A percentile compares a stretch with the other conserved stretches of the same genome.
Conservation (phyloP, 2,888 invertebrate species). For the Drosophila meridiana region DNA sequence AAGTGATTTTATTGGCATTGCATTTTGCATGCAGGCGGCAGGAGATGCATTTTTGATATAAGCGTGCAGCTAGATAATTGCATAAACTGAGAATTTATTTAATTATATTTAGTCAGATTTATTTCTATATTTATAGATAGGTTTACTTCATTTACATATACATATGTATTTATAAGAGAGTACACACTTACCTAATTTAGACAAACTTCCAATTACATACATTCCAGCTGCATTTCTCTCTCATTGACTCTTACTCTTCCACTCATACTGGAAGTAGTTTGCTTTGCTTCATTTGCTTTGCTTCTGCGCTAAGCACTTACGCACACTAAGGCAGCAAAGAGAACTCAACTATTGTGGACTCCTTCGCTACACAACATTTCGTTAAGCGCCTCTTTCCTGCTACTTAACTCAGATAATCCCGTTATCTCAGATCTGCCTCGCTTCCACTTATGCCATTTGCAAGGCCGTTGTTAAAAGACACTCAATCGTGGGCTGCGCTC, state of each 20-base stretch:
- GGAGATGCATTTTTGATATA: conserved; percentile 11
- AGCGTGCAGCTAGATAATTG: background rate
- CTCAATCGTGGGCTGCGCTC: no score
- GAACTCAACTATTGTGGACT: background rate
- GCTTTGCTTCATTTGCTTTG: background rate
- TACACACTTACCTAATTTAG: no score
- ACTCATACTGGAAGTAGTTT: no score
- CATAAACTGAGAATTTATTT: background rate
- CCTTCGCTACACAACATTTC: background rate
- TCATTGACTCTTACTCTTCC: background rate
- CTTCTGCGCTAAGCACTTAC: background rate
- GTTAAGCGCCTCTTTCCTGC: background rate
- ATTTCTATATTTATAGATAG: background rate
- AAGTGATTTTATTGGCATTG: conserved; percentile 53
- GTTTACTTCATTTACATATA: background rate
- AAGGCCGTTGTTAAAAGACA: no score
- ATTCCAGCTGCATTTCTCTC: no score
- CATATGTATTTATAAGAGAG: background rate
- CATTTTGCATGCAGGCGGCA: conserved; percentile 20
- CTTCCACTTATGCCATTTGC: background rate
- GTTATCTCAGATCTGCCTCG: background rate
- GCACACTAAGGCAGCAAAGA: background rate
- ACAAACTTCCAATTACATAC: background rate
- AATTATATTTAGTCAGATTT: conserved; percentile 1
- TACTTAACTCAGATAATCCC: background rate